Base-by-base conservation (phyloP, 1,140 invertebrate genomes). In the Drosophila sturtevanti region DNA sequence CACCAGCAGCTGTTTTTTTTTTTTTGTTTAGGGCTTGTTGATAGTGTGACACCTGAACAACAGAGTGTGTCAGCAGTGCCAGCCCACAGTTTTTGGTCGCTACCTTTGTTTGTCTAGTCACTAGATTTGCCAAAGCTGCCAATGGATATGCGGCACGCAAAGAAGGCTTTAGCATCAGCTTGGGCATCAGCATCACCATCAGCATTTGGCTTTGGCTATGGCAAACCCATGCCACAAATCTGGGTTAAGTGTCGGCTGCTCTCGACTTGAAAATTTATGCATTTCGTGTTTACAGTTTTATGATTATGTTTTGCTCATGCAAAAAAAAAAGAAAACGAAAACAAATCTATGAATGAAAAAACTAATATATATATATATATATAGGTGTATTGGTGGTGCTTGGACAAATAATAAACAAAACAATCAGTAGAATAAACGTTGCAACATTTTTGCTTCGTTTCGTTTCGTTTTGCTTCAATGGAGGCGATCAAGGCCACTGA, bases 221-320 rank as follows among this genome's bases (percentile, higher is more conserved):
- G 69, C 72, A 60, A 67, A 16, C 65, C 48, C 41, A 21, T 38
- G 52, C 56, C 62, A 51, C 56, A 56, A 51, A 82, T 68, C 81
- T 85, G 81, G 81, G 81, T 85, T 85, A 85, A 85, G 81, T 85
- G 66, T 63, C 37, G 73, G 7, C 66, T 66, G 71, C 76, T 76
- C 78, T 76, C 61, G 72, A 63, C 21, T 56, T 48, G 81, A 77
- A 86, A 48, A 81, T 85, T 85, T 85, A 86, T 85, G 81, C 77
- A 70, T 78, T 81, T 85, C 81, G 81, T 86, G 81, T 81, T 86
- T 77, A 79, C 81, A 80, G 81, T 80, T 85, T 85, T 85, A 85
- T 85, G 81, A 85, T 85, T 81, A 74, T 80, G 78, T 77, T 74
- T 77, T 69, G 81, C 63, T 69, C 27, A 77, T 59, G 76, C 68